These are phyloP conservation scores for Seriola quinqueradiata DNA, from an alignment of 2,113 vertebrate species.

Conservation along the genomic window DNA sequence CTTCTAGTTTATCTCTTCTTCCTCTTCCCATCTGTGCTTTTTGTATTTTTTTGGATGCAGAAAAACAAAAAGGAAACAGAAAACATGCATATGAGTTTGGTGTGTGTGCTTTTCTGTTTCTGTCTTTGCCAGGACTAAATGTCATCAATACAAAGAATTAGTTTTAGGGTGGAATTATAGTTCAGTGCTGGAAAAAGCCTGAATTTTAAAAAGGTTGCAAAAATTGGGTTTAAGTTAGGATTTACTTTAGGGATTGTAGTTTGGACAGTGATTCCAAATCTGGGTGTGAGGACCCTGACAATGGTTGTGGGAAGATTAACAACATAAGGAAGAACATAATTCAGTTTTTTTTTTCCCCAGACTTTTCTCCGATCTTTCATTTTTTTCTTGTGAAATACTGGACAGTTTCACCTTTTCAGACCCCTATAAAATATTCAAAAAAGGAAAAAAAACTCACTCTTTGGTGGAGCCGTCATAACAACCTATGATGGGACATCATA, in stretches of 20 bases:
- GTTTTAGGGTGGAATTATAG: no score
- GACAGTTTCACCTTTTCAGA: neutral
- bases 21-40: constrained; percentile 14
- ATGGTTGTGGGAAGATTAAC: no score
- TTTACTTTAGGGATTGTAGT: no score
- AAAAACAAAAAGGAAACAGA: no score
- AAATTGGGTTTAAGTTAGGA: no score
- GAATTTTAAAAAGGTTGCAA: no score
- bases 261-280: no score
- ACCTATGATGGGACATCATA: neutral
- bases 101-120: neutral
- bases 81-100: no score
- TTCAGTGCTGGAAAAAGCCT: no score
- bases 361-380: neutral
- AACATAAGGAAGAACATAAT: neutral
- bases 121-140: constrained; percentile 1
- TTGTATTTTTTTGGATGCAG: neutral
- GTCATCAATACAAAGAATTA: no score
- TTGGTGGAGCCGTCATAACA: neutral
- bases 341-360: no score
- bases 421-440: constrained; percentile 11
- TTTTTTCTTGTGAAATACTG: neutral
- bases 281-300: no score
- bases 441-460: neutral
- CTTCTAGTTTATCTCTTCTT: constrained; percentile 32